Conservation (phyloP, 2,888 invertebrate species). For the Bombyx huttoni region DNA sequence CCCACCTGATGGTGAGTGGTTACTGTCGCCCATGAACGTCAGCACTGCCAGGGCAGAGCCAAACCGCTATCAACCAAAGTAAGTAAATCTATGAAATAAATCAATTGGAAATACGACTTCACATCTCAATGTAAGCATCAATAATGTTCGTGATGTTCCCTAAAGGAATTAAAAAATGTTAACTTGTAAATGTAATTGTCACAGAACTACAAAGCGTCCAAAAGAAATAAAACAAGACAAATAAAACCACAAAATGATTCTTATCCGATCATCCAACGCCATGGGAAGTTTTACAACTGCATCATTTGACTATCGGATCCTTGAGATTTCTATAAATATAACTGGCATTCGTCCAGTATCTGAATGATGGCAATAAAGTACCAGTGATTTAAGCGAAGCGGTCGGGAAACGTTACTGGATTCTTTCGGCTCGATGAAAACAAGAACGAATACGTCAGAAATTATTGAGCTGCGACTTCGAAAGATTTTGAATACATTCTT, state of each 20-base stretch:
- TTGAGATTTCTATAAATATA: slow-evolving; percentile 32
- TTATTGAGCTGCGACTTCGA: no score
- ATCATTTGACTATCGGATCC: slow-evolving; percentile 27
- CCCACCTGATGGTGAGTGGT: no score
- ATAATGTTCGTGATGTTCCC: no score
- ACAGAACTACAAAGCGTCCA: background rate
- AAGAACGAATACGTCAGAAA: background rate
- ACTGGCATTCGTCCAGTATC: slow-evolving; percentile 26
- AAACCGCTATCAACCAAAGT: no score
- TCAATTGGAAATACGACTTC: no score
- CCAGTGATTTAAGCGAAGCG: slow-evolving; percentile 24
- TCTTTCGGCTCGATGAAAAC: slow-evolving; percentile 4
- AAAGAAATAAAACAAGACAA: background rate
- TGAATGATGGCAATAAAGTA: slow-evolving; percentile 34
- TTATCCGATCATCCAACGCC: background rate
- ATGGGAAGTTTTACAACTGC: slow-evolving; percentile 5
- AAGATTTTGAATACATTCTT: no score
- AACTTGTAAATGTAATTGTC: no score
- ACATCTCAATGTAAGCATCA: no score
- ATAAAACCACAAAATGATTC: background rate
- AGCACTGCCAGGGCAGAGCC: no score
- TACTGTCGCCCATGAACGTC: no score
- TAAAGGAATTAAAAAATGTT: no score
- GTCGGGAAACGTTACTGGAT: slow-evolving; percentile 23
- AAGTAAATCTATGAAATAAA: no score